phyloP scores from a whole-genome alignment of 2,113 vertebrate species.

The Atractosteus spatula region DNA sequence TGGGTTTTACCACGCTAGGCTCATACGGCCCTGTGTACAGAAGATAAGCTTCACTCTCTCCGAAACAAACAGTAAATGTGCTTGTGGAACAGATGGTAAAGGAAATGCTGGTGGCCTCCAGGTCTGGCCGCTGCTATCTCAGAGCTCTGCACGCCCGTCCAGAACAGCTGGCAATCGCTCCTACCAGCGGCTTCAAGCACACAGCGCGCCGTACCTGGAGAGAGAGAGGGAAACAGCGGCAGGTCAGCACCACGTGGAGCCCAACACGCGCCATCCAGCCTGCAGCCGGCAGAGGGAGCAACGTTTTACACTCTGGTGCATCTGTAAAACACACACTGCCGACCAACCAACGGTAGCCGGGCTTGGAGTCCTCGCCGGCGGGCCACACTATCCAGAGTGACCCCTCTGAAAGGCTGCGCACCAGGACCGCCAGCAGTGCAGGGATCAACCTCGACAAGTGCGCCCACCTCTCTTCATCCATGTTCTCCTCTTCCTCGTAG shows the following conservation, averaged over 20 bases:
- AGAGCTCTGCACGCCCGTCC: neutral
- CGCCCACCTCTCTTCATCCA: constrained; percentile 44
- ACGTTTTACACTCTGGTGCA: too few relatives aligned
- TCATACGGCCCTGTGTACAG: neutral
- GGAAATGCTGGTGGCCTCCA: neutral
- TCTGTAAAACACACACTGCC: too few relatives aligned
- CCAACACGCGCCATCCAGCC: too few relatives aligned
- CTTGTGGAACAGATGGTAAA: neutral
- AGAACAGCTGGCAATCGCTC: neutral
- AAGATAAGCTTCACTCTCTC: neutral
- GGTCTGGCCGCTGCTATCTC: neutral
- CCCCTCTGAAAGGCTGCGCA: too few relatives aligned
- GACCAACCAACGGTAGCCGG: too few relatives aligned
- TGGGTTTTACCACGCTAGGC: neutral
- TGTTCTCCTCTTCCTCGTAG: constrained; percentile 41
- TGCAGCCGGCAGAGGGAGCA: too few relatives aligned
- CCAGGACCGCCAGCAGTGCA: too few relatives aligned
- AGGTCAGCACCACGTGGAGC: too few relatives aligned
- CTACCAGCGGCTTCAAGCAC: neutral
- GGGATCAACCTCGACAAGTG: too few relatives aligned
- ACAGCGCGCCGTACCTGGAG: neutral
- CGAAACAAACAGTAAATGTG: neutral
- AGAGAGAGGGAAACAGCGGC: too few relatives aligned
- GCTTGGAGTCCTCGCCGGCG: too few relatives aligned
- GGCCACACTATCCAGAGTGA: too few relatives aligned